Evolutionary conservation across 2,797 vertebrate genomes (phyloP).

Genomic region (Pelodytes ibericus): DNA sequence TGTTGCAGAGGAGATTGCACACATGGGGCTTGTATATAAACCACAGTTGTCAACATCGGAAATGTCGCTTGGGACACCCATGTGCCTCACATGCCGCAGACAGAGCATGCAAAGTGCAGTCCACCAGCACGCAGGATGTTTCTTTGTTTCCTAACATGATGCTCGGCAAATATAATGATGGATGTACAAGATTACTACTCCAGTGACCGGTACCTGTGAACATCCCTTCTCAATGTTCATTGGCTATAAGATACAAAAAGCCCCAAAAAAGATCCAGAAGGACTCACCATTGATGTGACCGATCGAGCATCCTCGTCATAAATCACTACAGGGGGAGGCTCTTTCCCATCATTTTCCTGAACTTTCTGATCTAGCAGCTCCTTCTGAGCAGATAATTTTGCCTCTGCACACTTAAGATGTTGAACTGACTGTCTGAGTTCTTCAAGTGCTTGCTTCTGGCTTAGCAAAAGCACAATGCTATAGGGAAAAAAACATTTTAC

Average conservation of each 20-base stretch:
- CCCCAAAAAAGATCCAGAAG: not conserved
- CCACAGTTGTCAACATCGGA: not conserved
- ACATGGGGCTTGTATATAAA: too few species aligned
- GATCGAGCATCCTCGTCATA: conserved; percentile 95
- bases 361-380: conserved; percentile 88
- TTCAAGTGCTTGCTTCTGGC: conserved; percentile 89
- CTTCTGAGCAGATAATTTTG: conserved; percentile 87
- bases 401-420: conserved; percentile 85
- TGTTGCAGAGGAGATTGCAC: too few species aligned
- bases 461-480: conserved; percentile 89
- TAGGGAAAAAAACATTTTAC: conserved; percentile 29
- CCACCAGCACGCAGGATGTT: too few species aligned
- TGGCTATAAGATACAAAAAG: too few species aligned
- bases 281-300: conserved; percentile 86
- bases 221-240: too few species aligned
- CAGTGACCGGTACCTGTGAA: too few species aligned
- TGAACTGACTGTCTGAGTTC: conserved; percentile 91
- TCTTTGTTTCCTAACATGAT: too few species aligned
- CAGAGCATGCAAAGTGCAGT: too few species aligned
- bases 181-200: too few species aligned
- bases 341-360: conserved; percentile 84
- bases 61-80: too few species aligned
- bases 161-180: too few species aligned
- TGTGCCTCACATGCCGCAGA: too few species aligned
- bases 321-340: conserved; percentile 84